Base-by-base conservation (phyloP, 1,140 invertebrate genomes). In the Drosophila lini region DNA sequence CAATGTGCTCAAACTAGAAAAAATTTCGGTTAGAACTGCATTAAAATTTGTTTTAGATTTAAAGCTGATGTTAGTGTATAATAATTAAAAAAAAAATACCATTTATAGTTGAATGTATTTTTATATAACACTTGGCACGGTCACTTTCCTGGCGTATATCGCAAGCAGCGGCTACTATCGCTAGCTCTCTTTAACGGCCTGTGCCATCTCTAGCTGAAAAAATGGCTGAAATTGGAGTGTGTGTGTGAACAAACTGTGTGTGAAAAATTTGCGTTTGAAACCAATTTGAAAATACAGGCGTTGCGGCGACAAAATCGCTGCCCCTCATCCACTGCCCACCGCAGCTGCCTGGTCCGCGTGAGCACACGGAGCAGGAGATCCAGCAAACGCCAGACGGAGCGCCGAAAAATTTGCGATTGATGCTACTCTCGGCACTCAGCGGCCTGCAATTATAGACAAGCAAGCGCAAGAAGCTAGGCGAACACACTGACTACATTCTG, bases 161-260 rank as follows among this genome's bases (percentile, higher is more conserved):
- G 47, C 28, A n/a, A 50, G 5, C 10, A 32, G 48, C 28, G 47
- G 48, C 48, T 16, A 32, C 28, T 50, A 50, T 50, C 48, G 48
- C 6, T 32, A n/a, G 48, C n/a, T 32, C 28, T 50, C 10, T 31
- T 11, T 32, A 32, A 32, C 28, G 48, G 48, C 48, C 48, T 32
- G 28, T 16, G 3, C 48, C 48, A 50, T 50, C 48, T 16, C 57
- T 62, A 62, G 50, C 57, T 74, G 69, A 77, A 77, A 78, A 78
- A 78, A 78, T 78, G 75, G 75, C 75, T 78, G 75, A 78, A 77
- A 78, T 48, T 40, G 31, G 25, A 57, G 62, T 53, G 53, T 76
- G 71, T 76, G 73, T 60, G 74, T 78, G 63, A 67, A 68, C 28
- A 59, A 65, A 48, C 76, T 78, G 74, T 74, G 62, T 64, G 74